A percentile compares a stretch with the other conserved stretches of the same genome.
Evolutionary conservation across 2,113 vertebrate species (phyloP).

Genomic region (Mustela lutreola): DNA sequence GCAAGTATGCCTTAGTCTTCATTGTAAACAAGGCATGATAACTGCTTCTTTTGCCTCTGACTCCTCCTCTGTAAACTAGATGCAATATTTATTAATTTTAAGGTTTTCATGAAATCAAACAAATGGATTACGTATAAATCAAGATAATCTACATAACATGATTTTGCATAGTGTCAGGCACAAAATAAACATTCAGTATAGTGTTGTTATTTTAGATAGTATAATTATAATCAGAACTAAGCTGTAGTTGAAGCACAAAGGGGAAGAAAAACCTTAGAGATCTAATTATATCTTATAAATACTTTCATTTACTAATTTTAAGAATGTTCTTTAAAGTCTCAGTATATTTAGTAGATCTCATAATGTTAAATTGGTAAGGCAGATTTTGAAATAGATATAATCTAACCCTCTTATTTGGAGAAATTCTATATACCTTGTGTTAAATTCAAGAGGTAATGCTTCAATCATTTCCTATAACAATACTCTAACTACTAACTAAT

Average conservation of each 20-base stretch:
- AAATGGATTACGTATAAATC: not conserved
- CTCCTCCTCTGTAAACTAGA: not conserved
- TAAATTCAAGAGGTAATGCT: not conserved
- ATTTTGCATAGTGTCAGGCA: not conserved
- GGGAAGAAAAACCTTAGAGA: not conserved
- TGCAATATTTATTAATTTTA: not conserved
- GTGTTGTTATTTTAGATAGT: not conserved
- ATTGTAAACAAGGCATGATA: not conserved
- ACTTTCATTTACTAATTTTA: not conserved
- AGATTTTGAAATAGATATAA: not conserved
- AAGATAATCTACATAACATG: not conserved
- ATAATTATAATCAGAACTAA: not conserved
- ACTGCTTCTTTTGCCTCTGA: constrained; percentile 13
- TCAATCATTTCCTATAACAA: not conserved
- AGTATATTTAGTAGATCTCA: not conserved
- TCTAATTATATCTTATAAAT: not conserved
- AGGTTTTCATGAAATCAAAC: not conserved
- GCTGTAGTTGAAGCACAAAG: not conserved
- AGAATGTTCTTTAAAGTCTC: not conserved
- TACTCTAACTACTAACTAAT: not conserved
- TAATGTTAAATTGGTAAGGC: not conserved
- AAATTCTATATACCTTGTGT: not conserved
- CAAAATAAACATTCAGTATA: not conserved
- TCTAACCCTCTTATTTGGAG: not conserved
- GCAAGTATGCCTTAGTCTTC: not conserved